A percentile compares a stretch with the other conserved stretches of the same genome.
Conservation (phyloP, 2,797 vertebrate species). For the Hafferia zeledoni region DNA sequence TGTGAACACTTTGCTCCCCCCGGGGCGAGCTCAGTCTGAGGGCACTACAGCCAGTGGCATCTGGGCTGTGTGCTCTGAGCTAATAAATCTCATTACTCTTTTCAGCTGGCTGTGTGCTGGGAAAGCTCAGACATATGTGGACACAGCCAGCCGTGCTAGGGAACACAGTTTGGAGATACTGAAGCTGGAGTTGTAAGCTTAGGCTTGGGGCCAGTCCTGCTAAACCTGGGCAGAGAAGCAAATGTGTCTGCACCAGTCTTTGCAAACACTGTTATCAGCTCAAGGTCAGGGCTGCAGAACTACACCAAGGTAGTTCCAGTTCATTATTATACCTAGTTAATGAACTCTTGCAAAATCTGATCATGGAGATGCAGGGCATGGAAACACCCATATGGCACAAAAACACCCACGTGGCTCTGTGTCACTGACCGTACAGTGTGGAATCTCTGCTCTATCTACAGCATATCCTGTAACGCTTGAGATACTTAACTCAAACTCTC, state of each 20-base stretch:
- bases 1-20: accelerated
- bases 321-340: background rate
- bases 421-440: background rate
- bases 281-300: background rate
- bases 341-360: background rate
- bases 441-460: background rate
- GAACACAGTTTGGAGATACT: background rate
- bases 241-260: background rate
- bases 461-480: background rate
- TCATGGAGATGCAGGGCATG: background rate
- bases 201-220: background rate
- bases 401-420: background rate
- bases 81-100: background rate
- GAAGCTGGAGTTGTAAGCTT: background rate
- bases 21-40: background rate
- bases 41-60: background rate
- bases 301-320: background rate
- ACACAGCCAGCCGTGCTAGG: background rate
- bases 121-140: background rate
- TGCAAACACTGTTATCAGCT: background rate
- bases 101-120: background rate
- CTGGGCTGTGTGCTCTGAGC: background rate
- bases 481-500: background rate
- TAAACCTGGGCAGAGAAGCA: background rate
- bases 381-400: background rate